Conservation (phyloP, 2,888 invertebrate species). For the Heliconius erato region DNA sequence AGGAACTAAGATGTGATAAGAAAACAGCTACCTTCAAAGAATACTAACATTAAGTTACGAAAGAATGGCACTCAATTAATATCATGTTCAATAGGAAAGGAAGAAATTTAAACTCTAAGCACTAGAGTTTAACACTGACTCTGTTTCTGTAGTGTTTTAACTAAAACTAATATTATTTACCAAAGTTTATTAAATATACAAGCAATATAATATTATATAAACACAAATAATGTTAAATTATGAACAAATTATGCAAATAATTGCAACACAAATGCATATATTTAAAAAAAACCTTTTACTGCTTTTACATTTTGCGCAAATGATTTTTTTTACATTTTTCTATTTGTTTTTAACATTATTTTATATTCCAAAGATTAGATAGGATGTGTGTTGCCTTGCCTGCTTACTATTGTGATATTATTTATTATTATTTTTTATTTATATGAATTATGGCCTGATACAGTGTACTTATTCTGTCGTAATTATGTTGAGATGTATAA, state of each 20-base stretch:
- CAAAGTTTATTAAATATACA: neutral
- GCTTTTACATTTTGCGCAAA: conserved; percentile 37
- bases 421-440: conserved; percentile 29
- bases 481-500: conserved; percentile 19
- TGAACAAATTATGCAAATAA: neutral
- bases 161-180: conserved; percentile 9
- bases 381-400: conserved; percentile 12
- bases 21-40: neutral
- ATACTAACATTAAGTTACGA: neutral
- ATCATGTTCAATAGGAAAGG: neutral
- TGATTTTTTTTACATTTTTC: conserved; percentile 8
- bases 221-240: neutral
- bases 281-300: neutral
- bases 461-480: conserved; percentile 21
- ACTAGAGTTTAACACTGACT: neutral
- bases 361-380: conserved; percentile 51
- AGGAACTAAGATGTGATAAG: neutral
- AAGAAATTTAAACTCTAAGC: neutral
- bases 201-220: conserved; percentile 15
- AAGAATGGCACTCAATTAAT: neutral
- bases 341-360: conserved; percentile 23
- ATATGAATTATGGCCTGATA: neutral
- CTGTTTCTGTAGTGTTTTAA: neutral
- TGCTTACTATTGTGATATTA: conserved; percentile 53
- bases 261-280: neutral